Percentiles rank a stretch among this genome's conserved stretches.
Evolutionary conservation across 2,797 vertebrate species (phyloP).

Genomic region (Todus mexicanus): DNA sequence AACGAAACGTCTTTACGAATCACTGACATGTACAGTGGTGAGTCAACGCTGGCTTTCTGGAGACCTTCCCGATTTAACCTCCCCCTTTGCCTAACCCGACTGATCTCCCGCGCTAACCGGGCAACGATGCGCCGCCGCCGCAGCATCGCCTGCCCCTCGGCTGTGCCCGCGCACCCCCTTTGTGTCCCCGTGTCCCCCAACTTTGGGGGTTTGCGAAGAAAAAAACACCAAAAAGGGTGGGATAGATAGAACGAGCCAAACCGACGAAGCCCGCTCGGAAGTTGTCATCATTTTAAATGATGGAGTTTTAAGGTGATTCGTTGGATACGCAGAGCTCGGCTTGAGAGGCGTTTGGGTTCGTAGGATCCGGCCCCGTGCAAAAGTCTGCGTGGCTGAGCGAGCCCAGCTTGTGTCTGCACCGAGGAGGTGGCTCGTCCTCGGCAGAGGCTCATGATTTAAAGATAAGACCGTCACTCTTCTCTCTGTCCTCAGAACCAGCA

Average conservation of each 20-base stretch:
- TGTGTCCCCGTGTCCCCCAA: neutral
- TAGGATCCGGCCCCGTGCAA: neutral
- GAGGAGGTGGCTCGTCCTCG: neutral
- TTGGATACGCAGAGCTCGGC: neutral
- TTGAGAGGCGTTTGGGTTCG: neutral
- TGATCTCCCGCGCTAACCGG: conserved; percentile 58
- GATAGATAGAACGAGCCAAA: rapidly evolving
- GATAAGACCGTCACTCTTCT: neutral
- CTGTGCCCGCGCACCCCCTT: neutral
- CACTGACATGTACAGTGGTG: conserved; percentile 91
- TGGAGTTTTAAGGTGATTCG: neutral
- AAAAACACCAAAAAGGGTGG: rapidly evolving
- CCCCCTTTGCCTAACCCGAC: conserved; percentile 69
- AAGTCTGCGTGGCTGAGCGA: neutral
- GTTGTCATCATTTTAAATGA: rapidly evolving
- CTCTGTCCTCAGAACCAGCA: neutral
- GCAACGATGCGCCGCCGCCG: neutral
- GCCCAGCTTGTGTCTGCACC: neutral
- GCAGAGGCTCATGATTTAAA: neutral
- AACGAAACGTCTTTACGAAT: conserved; percentile 89
- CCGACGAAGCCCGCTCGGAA: rapidly evolving
- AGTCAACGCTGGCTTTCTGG: conserved; percentile 77
- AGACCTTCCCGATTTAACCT: conserved; percentile 68
- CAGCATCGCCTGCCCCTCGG: neutral
- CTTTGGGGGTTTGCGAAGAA: neutral